Evolutionary conservation across 1,140 invertebrate species (phyloP).

Genomic region (Zaprionus taronus): DNA sequence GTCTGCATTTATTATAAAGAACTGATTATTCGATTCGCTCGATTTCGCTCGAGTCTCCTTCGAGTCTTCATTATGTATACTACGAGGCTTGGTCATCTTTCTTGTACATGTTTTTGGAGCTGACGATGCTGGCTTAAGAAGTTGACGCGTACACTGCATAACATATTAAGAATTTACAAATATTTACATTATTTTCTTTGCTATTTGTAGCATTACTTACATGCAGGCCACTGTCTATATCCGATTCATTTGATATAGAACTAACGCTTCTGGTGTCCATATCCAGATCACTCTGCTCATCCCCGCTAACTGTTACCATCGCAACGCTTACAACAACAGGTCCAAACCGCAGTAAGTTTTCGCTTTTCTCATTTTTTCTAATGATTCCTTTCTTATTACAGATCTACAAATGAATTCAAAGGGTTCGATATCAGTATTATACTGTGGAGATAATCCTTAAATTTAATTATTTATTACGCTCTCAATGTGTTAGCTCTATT

Average conservation of each 20-base stretch:
- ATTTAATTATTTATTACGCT: no score
- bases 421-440: no score
- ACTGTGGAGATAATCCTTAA: no score
- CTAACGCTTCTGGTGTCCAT: slow-evolving; percentile 24
- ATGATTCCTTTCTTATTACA: not conserved
- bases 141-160: not conserved
- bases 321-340: not conserved
- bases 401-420: no score
- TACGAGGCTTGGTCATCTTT: not conserved
- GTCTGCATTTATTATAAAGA: not conserved
- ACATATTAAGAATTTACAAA: no score
- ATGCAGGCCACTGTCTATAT: not conserved
- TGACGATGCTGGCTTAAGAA: not conserved
- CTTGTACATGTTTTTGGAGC: not conserved
- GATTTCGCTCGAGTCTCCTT: not conserved
- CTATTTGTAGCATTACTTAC: not conserved
- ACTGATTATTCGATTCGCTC: not conserved
- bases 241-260: slow-evolving; percentile 20
- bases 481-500: no score
- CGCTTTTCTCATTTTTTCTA: not conserved
- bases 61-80: not conserved
- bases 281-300: slow-evolving; percentile 24
- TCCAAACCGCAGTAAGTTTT: not conserved
- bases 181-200: no score
- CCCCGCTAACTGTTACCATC: slow-evolving; percentile 32